These are phyloP conservation scores for Leucopsar rothschildi DNA, from an alignment of 2,113 vertebrate genomes.

Conservation along the genomic window DNA sequence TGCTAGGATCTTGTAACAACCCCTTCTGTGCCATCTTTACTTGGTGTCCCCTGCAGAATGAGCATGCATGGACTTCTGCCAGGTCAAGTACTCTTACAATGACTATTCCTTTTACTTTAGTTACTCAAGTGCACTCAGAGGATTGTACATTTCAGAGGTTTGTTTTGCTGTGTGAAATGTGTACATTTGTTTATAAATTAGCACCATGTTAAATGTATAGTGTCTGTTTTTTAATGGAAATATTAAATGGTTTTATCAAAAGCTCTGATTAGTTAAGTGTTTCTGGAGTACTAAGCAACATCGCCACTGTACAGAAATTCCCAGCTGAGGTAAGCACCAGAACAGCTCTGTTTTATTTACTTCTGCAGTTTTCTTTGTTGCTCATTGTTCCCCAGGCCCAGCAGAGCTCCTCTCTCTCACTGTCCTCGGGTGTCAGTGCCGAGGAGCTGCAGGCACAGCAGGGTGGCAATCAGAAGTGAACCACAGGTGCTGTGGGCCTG, in stretches of 20 bases:
- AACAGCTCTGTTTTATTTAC: accelerated
- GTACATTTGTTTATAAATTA: slow-evolving; percentile 63
- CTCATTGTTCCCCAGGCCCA: no score
- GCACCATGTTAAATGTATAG: not conserved
- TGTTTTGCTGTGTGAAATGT: slow-evolving; percentile 60
- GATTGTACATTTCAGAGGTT: not conserved
- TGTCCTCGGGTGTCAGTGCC: not conserved
- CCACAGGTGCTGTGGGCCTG: accelerated
- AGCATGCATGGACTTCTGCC: not conserved
- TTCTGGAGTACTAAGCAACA: accelerated
- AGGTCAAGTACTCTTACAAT: not conserved
- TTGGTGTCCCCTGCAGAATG: accelerated
- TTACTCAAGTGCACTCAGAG: not conserved
- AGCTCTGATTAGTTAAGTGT: not conserved
- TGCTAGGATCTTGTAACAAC: accelerated
- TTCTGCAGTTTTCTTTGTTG: not conserved
- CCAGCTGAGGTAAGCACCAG: not conserved
- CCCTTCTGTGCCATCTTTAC: not conserved
- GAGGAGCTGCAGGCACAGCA: not conserved
- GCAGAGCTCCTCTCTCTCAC: not conserved
- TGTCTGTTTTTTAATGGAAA: not conserved
- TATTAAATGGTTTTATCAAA: slow-evolving; percentile 31
- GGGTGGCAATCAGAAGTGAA: accelerated
- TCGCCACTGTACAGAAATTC: accelerated
- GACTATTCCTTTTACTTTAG: not conserved